Percentiles rank a stretch among this genome's conserved stretches.
phyloP scores from a whole-genome alignment of 2,113 vertebrate species.

The Grus americana region DNA sequence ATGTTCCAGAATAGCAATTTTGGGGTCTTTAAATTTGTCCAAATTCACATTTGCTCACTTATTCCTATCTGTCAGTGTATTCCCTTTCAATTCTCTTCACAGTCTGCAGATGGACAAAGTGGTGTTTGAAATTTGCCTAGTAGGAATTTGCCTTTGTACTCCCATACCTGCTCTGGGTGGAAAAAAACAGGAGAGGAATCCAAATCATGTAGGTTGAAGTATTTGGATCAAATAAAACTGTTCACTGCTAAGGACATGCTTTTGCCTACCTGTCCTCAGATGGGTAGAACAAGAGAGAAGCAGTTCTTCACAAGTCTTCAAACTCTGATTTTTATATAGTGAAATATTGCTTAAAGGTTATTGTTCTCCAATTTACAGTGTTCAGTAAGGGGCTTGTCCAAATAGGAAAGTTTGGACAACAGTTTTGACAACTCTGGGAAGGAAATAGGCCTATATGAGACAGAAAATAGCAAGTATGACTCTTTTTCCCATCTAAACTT shows the following conservation, averaged over 20 bases:
- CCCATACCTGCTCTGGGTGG: not conserved
- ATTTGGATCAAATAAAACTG: not conserved
- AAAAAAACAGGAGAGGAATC: not conserved
- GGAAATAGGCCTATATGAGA: not conserved
- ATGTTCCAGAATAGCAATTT: not conserved
- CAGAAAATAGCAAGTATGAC: not conserved
- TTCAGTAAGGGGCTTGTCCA: not conserved
- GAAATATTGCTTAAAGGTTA: not conserved
- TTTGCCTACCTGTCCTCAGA: not conserved
- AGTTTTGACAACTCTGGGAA: not conserved
- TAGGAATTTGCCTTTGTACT: not conserved
- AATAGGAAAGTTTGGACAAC: not conserved
- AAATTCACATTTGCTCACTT: not conserved
- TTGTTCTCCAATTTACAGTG: not conserved
- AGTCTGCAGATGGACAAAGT: not conserved
- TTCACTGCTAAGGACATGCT: not conserved
- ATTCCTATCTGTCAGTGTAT: not conserved
- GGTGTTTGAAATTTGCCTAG: not conserved
- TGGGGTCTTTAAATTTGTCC: not conserved
- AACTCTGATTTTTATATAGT: not conserved
- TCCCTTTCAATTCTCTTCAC: not conserved
- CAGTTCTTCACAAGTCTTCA: not conserved
- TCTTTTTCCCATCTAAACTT: not conserved
- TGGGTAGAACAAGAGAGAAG: not conserved
- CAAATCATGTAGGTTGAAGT: not conserved